A percentile compares a stretch with the other conserved stretches of the same genome.
Conservation (phyloP, 2,797 vertebrate genomes). For the Microctenopoma steveboyesi region DNA sequence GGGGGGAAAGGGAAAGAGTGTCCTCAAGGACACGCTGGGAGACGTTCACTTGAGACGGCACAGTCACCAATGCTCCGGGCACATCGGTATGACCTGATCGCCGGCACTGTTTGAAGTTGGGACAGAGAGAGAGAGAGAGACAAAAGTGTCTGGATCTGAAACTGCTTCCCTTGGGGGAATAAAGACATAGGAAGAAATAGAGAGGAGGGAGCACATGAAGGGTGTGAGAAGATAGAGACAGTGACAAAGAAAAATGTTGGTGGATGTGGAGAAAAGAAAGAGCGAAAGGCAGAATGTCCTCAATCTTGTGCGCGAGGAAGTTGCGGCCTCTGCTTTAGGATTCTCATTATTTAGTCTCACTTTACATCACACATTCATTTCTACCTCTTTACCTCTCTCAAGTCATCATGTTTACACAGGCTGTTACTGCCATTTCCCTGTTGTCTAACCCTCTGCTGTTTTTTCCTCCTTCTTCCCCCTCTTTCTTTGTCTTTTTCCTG, state of each 20-base stretch:
- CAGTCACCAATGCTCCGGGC: conserved; percentile 71
- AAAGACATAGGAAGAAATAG: conserved; percentile 55
- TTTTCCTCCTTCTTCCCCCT: conserved; percentile 66
- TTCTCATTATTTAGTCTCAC: conserved; percentile 68
- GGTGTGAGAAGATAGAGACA: conserved; percentile 35
- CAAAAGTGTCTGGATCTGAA: conserved; percentile 73
- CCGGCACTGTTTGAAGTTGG: conserved; percentile 75
- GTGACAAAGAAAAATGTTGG: conserved; percentile 5
- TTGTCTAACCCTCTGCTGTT: conserved; percentile 74
- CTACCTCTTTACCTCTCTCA: conserved; percentile 75
- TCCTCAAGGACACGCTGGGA: conserved; percentile 79
- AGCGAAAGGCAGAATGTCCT: conserved; percentile 25
- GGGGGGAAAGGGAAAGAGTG: conserved; percentile 70
- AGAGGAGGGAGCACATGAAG: conserved; percentile 46
- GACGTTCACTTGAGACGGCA: conserved; percentile 77
- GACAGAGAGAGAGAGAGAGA: conserved; percentile 61
- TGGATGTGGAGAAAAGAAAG: conserved; percentile 15
- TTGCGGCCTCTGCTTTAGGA: conserved; percentile 66
- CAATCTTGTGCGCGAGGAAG: conserved; percentile 49
- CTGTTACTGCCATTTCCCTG: conserved; percentile 69
- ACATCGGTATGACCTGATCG: conserved; percentile 68
- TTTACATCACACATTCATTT: conserved; percentile 47
- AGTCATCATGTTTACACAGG: conserved; percentile 82
- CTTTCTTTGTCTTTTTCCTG: conserved; percentile 75
- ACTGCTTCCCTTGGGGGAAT: conserved; percentile 61